phyloP scores from a whole-genome alignment of 2,113 vertebrate species.

The Thunnus thynnus region DNA sequence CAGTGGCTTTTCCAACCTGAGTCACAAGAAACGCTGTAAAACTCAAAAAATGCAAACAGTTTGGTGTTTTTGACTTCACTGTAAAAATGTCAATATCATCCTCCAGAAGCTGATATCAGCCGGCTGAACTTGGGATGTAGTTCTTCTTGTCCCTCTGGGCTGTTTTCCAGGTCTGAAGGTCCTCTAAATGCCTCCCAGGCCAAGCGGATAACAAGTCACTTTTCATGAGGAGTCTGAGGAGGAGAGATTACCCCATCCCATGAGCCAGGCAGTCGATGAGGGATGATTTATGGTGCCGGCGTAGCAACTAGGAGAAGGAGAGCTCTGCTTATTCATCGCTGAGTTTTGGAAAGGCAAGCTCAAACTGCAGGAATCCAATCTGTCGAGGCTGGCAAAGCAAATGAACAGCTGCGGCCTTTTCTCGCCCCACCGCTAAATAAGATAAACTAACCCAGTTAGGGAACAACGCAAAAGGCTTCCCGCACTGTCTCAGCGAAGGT shows the following conservation, averaged over 20 bases:
- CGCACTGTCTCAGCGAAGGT: conserved; percentile 23
- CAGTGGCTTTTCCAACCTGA: too few relatives aligned
- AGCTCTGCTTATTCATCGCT: conserved; percentile 50
- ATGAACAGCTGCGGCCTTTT: conserved; percentile 79
- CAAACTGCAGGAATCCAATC: conserved; percentile 75
- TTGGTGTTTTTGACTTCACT: too few relatives aligned
- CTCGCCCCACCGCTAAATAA: conserved; percentile 76
- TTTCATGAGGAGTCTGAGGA: conserved; percentile 57
- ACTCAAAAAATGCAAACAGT: too few relatives aligned
- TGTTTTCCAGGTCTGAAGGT: conserved; percentile 41
- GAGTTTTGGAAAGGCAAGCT: conserved; percentile 66
- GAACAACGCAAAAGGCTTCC: conserved; percentile 63
- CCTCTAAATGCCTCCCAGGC: conserved; percentile 48
- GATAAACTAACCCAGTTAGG: conserved; percentile 75
- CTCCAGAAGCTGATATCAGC: not conserved
- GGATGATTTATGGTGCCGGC: conserved; percentile 69
- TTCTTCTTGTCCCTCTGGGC: conserved; percentile 8
- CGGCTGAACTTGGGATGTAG: not conserved
- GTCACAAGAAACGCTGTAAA: too few relatives aligned
- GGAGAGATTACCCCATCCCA: conserved; percentile 62
- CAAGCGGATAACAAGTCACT: conserved; percentile 57
- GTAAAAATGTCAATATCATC: not conserved
- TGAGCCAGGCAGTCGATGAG: conserved; percentile 54
- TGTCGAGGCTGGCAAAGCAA: conserved; percentile 68
- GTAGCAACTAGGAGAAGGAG: conserved; percentile 50